A percentile compares a stretch with the other conserved stretches of the same genome.
phyloP scores from a whole-genome alignment of 2,797 vertebrate species.

The Gadopsis bispinosus region DNA sequence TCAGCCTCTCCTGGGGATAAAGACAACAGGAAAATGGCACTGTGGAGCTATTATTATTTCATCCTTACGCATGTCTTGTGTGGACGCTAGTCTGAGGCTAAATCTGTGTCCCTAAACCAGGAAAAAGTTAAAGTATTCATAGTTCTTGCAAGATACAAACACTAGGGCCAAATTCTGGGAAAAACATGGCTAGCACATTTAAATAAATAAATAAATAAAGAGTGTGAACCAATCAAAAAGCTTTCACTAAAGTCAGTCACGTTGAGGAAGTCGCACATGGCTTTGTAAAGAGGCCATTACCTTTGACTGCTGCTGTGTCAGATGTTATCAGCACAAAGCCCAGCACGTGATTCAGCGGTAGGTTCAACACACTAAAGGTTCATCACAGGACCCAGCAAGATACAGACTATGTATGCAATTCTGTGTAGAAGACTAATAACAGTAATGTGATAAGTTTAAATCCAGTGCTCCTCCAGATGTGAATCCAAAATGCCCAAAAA shows the following conservation, averaged over 20 bases:
- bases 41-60: not conserved
- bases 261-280: not conserved
- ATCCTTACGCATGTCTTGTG: not conserved
- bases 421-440: not conserved
- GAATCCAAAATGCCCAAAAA: not conserved
- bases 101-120: not conserved
- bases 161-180: too few relatives aligned
- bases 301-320: conserved; percentile 44
- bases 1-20: conserved; percentile 78
- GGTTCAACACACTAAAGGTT: not conserved
- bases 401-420: not conserved
- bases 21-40: not conserved
- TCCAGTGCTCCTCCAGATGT: not conserved
- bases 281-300: conserved; percentile 16
- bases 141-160: not conserved
- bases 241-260: not conserved
- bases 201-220: too few relatives aligned
- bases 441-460: not conserved
- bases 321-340: not conserved
- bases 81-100: not conserved
- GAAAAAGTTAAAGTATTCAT: not conserved
- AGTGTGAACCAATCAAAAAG: not conserved
- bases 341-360: not conserved
- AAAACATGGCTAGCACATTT: not conserved
- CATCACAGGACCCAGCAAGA: not conserved